Percentiles rank a stretch among this genome's conserved stretches.
Evolutionary conservation across 2,113 vertebrate genomes (phyloP).

Genomic region (Periophthalmodon schlosseri): DNA sequence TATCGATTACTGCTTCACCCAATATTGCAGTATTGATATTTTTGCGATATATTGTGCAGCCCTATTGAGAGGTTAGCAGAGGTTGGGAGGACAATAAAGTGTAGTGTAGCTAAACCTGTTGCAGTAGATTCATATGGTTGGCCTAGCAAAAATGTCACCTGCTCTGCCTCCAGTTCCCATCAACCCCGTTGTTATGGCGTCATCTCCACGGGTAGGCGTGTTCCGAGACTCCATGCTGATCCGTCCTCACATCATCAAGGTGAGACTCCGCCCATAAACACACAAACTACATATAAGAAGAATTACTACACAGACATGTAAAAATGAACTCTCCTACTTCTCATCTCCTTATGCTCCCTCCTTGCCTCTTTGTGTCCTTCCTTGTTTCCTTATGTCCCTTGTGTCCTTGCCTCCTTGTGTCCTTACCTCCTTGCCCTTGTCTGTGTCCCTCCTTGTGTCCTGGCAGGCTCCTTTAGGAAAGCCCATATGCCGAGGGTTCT

Average conservation of each 20-base stretch:
- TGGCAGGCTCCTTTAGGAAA: conserved; percentile 40
- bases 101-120: too few relatives aligned
- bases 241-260: conserved; percentile 49
- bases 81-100: too few relatives aligned
- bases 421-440: background rate
- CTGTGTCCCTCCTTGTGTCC: background rate
- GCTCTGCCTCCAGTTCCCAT: background rate
- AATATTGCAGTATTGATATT: too few relatives aligned
- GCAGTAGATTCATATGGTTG: too few relatives aligned
- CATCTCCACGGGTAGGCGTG: conserved; percentile 48
- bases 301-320: too few relatives aligned
- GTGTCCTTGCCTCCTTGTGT: background rate
- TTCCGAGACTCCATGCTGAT: conserved; percentile 56
- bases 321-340: too few relatives aligned
- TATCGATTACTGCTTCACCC: too few relatives aligned
- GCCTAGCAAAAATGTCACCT: too few relatives aligned
- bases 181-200: conserved; percentile 21
- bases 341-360: background rate
- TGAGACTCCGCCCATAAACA: background rate
- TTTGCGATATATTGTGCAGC: too few relatives aligned
- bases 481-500: conserved; percentile 21
- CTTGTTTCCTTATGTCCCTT: background rate
- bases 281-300: background rate
- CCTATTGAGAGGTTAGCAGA: too few relatives aligned
- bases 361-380: background rate